Base-by-base conservation (phyloP, 2,113 vertebrate genomes). In the Quiscalus mexicanus region DNA sequence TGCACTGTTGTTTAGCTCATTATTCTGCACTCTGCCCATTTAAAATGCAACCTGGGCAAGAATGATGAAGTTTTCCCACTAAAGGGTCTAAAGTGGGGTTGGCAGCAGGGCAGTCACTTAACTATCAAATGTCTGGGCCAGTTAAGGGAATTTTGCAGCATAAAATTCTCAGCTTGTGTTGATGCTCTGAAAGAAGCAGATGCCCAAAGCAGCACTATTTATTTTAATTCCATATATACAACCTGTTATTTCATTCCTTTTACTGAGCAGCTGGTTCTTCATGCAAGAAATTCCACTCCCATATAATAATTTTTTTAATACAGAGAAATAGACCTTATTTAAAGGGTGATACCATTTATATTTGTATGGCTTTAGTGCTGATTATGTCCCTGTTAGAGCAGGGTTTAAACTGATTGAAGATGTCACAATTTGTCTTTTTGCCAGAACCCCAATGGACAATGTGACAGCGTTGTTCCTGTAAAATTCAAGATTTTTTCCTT, bases 171-270 rank as follows among this genome's bases (percentile, higher is more conserved):
- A 93, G 92, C 52, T 87, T 35, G 17, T 78, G 56, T 49, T 1
- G 2, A 37, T 82, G 31, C n/a, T 84, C 80, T 83, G 64, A 93
- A 92, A 83, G 83, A 39, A 84, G 76, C 69, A 84, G 73, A 71
- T 91, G 89, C 70, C 64, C 21, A 20, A 73, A 59, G 67, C 79
- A 95, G 58, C 71, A 74, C 17, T 94, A 64, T 93, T 96, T 77
- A 83, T 93, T 93, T 96, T 91, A 84, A 85, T 83, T 84, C 31
- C 55, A 15, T 82, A 31, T 75, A 77, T 67, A 39, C 53, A 77
- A 39, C 39, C 75, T 92, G 58, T 50, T 90, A 42, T 89, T 87
- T 67, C 23, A 20, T 75, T 79, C 19, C 64, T 87, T 84, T 74
- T 92, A 58, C 31, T 64, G 52, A 95, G 75, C 79, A 94, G 50